A percentile compares a stretch with the other conserved stretches of the same genome.
Evolutionary conservation across 2,888 invertebrate genomes (phyloP).

Genomic region (Scelioninae gen. 1): DNA sequence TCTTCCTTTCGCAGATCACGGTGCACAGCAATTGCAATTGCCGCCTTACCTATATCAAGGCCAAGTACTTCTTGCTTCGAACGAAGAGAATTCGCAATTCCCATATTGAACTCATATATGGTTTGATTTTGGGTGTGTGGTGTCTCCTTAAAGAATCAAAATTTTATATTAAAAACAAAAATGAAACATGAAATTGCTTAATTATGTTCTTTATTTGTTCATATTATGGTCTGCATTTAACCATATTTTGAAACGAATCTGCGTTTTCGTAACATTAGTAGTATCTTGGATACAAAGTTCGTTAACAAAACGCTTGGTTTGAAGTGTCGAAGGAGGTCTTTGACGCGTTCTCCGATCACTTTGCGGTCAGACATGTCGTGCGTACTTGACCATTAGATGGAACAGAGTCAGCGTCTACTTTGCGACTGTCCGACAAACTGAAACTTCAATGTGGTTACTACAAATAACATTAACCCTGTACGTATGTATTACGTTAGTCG

Average conservation of each 20-base stretch:
- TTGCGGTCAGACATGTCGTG: conserved; percentile 80
- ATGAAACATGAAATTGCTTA: no score
- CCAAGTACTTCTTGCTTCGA: no score
- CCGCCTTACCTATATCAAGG: no score
- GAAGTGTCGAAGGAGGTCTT: conserved; percentile 69
- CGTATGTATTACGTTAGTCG: conserved; percentile 67
- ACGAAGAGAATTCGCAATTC: no score
- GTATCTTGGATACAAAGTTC: conserved; percentile 45
- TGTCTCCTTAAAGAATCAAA: no score
- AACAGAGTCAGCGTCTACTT: conserved; percentile 72
- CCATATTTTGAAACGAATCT: not conserved
- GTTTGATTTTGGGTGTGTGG: no score
- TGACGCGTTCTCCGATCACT: conserved; percentile 78
- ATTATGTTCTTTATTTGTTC: not conserved
- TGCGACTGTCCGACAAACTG: conserved; percentile 72
- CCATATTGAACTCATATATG: no score
- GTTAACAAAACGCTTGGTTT: conserved; percentile 57
- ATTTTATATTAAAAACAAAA: no score
- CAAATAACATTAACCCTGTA: conserved; percentile 83
- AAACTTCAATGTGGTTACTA: conserved; percentile 78
- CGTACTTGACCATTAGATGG: conserved; percentile 82
- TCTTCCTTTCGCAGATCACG: no score
- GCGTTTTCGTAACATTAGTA: conserved; percentile 18
- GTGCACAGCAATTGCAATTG: no score
- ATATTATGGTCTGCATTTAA: no score